These are phyloP conservation scores for Lottia gigantea DNA, from an alignment of 2,888 invertebrate species.

Conservation along the genomic window DNA sequence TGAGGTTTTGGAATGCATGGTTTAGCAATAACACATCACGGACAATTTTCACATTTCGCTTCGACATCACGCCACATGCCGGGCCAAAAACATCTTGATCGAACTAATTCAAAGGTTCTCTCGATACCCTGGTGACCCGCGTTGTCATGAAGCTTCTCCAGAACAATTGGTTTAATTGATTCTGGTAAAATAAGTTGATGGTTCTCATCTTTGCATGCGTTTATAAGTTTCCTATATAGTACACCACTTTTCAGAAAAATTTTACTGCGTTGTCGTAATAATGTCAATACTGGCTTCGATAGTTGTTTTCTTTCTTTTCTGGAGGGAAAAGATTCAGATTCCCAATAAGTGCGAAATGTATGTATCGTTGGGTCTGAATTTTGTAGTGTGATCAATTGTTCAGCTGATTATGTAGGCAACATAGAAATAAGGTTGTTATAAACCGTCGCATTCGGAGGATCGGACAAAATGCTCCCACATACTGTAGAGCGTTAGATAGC, in stretches of 20 bases:
- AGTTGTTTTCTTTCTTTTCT: neutral
- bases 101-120: conserved; percentile 25
- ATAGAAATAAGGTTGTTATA: neutral
- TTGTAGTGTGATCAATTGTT: conserved; percentile 12
- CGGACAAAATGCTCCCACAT: neutral
- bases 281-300: neutral
- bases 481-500: too few relatives aligned
- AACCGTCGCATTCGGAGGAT: neutral
- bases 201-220: conserved; percentile 15
- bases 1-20: neutral
- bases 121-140: conserved; percentile 33
- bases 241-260: conserved; percentile 15
- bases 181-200: conserved; percentile 17
- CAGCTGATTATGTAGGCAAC: conserved; percentile 9
- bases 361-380: neutral
- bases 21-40: conserved; percentile 33
- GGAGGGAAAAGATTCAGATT: neutral
- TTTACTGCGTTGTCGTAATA: conserved; percentile 11
- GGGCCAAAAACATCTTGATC: conserved; percentile 40
- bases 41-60: conserved; percentile 27
- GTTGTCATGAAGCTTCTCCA: conserved; percentile 22
- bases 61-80: conserved; percentile 31
- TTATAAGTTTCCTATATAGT: conserved; percentile 16
- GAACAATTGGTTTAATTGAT: too few relatives aligned
- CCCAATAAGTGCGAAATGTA: neutral